Conservation (phyloP, 2,888 invertebrate genomes). For the Pantelozetes paolii region DNA sequence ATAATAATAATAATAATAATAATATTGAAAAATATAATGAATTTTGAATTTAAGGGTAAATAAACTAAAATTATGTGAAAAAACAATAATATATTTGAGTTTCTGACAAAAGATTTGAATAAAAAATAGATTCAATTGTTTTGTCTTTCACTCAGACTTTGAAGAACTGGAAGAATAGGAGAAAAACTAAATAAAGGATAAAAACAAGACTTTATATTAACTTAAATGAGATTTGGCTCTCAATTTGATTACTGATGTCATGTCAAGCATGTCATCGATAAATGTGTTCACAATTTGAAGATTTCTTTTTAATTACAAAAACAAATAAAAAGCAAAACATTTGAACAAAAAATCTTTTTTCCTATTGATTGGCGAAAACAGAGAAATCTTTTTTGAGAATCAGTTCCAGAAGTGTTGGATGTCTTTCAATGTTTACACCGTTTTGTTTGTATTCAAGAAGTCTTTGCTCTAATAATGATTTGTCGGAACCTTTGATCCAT, state of each 20-base stretch:
- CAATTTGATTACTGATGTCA: no score
- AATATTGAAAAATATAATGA: no score
- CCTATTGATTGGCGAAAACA: not conserved
- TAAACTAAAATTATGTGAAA: slow-evolving; percentile 19
- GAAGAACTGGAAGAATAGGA: not conserved
- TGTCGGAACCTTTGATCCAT: slow-evolving; percentile 52
- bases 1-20: no score
- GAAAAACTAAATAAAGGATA: no score
- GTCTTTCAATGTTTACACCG: slow-evolving; percentile 46
- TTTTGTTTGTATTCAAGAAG: slow-evolving; percentile 48
- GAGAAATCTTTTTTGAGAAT: slow-evolving; percentile 47
- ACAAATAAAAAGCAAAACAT: no score
- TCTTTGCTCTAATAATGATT: slow-evolving; percentile 50
- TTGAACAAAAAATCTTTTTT: no score
- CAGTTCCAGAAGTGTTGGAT: slow-evolving; percentile 48
- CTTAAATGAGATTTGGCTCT: not conserved
- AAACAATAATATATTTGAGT: not conserved
- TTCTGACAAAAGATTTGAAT: not conserved
- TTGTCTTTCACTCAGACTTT: no score
- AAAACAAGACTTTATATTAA: not conserved
- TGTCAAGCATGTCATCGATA: not conserved
- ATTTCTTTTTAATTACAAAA: no score
- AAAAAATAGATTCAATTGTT: no score
- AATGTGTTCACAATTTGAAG: not conserved
- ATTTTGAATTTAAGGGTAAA: slow-evolving; percentile 18